Conservation (phyloP, 2,113 vertebrate genomes). For the Gymnogyps californianus region DNA sequence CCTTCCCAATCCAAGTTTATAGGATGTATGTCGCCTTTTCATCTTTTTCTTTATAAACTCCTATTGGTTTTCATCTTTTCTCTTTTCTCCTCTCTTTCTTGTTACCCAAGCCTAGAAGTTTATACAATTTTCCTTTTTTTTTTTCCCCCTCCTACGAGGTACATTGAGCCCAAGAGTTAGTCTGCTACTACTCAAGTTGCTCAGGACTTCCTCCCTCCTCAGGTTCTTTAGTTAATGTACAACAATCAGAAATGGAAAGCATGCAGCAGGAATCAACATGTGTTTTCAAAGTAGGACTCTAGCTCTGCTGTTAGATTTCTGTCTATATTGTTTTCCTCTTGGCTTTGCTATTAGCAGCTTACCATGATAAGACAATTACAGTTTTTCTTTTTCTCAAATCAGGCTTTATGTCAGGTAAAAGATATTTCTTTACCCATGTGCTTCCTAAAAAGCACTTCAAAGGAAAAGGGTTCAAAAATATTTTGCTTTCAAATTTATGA, state of each 20-base stretch:
- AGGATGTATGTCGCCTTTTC: neutral
- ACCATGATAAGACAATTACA: neutral
- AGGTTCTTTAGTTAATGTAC: neutral
- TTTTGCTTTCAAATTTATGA: neutral
- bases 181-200: neutral
- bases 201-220: neutral
- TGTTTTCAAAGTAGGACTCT: neutral
- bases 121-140: neutral
- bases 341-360: neutral
- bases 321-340: neutral
- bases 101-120: neutral
- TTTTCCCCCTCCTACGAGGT: rapidly evolving
- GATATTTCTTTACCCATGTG: neutral
- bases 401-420: neutral
- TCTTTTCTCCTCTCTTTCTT: neutral
- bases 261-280: neutral
- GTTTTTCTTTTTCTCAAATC: neutral
- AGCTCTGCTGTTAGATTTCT: neutral
- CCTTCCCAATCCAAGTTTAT: neutral
- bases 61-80: neutral
- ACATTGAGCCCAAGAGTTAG: neutral
- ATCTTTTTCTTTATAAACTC: neutral
- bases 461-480: neutral
- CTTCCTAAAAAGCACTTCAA: neutral
- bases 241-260: neutral